Percentiles rank a stretch among this genome's conserved stretches.
Evolutionary conservation across 1,140 invertebrate genomes (phyloP).

Genomic region (Ceratina calcarata): DNA sequence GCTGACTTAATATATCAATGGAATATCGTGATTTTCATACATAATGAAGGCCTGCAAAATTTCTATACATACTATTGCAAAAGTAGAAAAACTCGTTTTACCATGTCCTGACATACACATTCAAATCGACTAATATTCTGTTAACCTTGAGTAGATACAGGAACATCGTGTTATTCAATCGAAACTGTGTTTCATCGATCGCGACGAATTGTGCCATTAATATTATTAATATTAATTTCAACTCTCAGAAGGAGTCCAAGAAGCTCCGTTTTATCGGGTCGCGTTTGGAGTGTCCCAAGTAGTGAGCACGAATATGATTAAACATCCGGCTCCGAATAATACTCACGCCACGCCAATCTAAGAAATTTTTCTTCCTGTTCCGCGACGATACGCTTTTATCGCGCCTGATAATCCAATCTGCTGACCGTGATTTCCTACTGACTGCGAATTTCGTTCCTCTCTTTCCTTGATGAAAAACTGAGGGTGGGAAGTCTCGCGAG

Average conservation of each 20-base stretch:
- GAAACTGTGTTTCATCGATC: conserved; percentile 1
- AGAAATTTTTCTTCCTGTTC: conserved; percentile 15
- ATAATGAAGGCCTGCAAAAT: too few relatives aligned
- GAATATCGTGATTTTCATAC: too few relatives aligned
- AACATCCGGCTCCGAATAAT: not conserved
- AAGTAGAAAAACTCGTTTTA: too few relatives aligned
- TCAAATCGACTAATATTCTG: not conserved
- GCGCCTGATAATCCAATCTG: conserved; percentile 21
- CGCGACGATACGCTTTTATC: conserved; percentile 30
- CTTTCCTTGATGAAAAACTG: not conserved
- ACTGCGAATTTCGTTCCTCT: not conserved
- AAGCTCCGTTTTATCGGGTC: conserved; percentile 10
- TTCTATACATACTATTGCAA: too few relatives aligned
- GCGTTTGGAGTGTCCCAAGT: not conserved
- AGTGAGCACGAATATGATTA: conserved; percentile 24
- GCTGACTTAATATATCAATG: too few relatives aligned
- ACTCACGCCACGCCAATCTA: not conserved
- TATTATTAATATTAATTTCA: conserved; percentile 11
- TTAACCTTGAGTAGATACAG: not conserved
- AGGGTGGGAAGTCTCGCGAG: not conserved
- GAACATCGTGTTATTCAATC: not conserved
- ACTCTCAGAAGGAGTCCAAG: not conserved
- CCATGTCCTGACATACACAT: not conserved
- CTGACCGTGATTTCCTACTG: not conserved
- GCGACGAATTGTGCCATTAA: conserved; percentile 13